Evolutionary conservation across 1,140 invertebrate genomes (phyloP), one percentile per base, ranked within the genome.

Genomic region (Ceratitis capitata): DNA sequence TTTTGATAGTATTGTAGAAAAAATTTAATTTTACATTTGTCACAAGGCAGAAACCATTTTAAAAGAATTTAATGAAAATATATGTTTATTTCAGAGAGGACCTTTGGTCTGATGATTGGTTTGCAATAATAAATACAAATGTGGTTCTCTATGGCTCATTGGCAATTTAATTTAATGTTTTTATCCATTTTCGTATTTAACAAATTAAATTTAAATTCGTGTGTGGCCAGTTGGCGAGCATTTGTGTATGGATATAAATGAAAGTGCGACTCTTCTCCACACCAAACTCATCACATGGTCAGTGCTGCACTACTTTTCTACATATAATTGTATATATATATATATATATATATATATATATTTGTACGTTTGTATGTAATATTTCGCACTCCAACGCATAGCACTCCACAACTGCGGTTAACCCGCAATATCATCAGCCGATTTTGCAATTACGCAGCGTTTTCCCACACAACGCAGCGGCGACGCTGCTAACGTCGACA

Each of bases 391-490:
- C 32, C 61, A 10, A 16, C 9, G 61, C 29, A 69, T 69, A 19
- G 35, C 26, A 61, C 32, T 69, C 0, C 10, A 32, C 61, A 69
- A 35, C 61, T 69, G 14, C 29, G 61, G 61, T 69, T 69, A 32
- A 69, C 61, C 61, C 29, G 19, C 14, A 39, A 69, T 35, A 69
- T 69, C n/a, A n/a, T n/a, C 61, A 69, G 61, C 32, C 61, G 61
- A 69, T 69, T 69, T 69, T 69, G 61, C 61, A 69, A 69, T 69
- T 69, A 69, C 61, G 61, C 61, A 69, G 29, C 32, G 32, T 69
- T 69, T 69, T 32, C 39, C n/a, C 23, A 14, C 58, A n/a, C n/a
- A n/a, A n/a, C n/a, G n/a, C n/a, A n/a, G n/a, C n/a, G n/a, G n/a
- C n/a, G n/a, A n/a, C 58, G 29, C 14, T 61, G 58, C 58, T 26